phyloP scores from a whole-genome alignment of 2,113 vertebrate genomes.

The Taurulus bubalis region DNA sequence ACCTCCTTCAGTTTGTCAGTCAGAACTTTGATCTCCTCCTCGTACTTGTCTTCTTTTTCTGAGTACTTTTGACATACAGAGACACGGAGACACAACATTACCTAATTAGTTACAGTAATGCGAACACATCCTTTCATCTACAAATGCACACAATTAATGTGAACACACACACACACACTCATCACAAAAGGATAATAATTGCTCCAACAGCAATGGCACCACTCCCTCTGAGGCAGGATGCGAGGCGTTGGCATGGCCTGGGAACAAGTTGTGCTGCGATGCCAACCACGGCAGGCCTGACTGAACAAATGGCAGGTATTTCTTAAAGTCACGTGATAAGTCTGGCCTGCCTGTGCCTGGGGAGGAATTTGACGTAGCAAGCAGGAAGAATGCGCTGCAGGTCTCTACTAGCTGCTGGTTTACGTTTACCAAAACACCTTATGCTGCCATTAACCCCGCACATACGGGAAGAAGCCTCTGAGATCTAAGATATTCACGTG shows the following conservation, averaged over 20 bases:
- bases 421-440: not conserved
- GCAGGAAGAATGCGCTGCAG: conserved; percentile 37
- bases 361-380: conserved; percentile 36
- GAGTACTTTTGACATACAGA: conserved; percentile 88
- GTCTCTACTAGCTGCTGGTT: conserved; percentile 23
- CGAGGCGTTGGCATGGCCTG: conserved; percentile 31
- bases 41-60: conserved; percentile 99
- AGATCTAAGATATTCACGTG: not conserved
- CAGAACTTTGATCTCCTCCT: conserved; percentile 98
- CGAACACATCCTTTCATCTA: not conserved
- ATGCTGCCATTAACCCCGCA: not conserved
- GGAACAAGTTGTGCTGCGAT: conserved; percentile 31
- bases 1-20: conserved; percentile 99
- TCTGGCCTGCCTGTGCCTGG: conserved; percentile 58
- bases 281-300: conserved; percentile 14
- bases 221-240: conserved; percentile 13
- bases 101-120: not conserved
- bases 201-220: not conserved
- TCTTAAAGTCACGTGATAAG: conserved; percentile 36
- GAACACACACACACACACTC: not conserved
- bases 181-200: not conserved
- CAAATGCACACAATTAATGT: not conserved
- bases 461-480: not conserved
- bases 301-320: conserved; percentile 13
- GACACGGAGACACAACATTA: conserved; percentile 54